Evolutionary conservation across 1,140 invertebrate species (phyloP), one percentile per base, ranked within the genome.

Genomic region (Archegozetes longisetosus): DNA sequence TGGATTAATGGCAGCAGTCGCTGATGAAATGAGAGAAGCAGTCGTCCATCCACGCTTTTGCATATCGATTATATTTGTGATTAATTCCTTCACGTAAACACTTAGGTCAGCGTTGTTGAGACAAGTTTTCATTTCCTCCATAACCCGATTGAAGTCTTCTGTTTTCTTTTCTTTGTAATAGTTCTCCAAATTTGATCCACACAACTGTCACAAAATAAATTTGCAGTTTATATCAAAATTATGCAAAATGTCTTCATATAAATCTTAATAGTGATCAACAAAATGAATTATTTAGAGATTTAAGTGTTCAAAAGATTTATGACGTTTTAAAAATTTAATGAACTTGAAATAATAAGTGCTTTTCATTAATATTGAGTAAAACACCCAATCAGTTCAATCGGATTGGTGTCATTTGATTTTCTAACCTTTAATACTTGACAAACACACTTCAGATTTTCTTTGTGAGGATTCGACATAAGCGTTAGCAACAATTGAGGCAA

Each of bases 341-440:
- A n/a, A n/a, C n/a, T n/a, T n/a, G n/a, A n/a, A n/a, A n/a, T n/a
- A n/a, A n/a, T n/a, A n/a, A n/a, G n/a, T n/a, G n/a, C n/a, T n/a
- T n/a, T n/a, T n/a, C n/a, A n/a, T n/a, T n/a, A n/a, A n/a, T n/a
- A n/a, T n/a, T n/a, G n/a, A n/a, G n/a, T n/a, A n/a, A n/a, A n/a
- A n/a, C n/a, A n/a, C n/a, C n/a, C n/a, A n/a, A n/a, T n/a, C n/a
- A n/a, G n/a, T n/a, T n/a, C n/a, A n/a, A n/a, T n/a, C n/a, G n/a
- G n/a, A n/a, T n/a, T n/a, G n/a, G n/a, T n/a, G n/a, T n/a, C n/a
- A n/a, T n/a, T n/a, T n/a, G n/a, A n/a, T n/a, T n/a, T 23, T 14
- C 1, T 50, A 67, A 73, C 75, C 64, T 79, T 79, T 6, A 79
- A 62, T 24, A 75, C 74, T 68, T 77, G 74, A 66, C 76, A 77